phyloP scores from a whole-genome alignment of 2,797 vertebrate genomes.

The Delichon dasypus region DNA sequence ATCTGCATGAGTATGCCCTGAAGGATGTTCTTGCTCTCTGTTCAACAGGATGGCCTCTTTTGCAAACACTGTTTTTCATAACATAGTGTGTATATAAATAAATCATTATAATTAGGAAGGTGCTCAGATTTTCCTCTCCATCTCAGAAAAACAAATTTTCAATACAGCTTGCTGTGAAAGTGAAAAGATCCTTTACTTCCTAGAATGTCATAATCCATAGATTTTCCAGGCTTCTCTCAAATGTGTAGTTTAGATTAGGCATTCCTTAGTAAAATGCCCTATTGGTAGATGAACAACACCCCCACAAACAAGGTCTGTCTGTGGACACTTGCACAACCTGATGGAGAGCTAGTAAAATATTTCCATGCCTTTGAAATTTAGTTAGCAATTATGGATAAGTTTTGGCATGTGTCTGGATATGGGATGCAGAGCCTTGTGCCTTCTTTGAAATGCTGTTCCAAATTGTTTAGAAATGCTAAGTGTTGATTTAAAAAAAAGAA shows the following conservation, averaged over 20 bases:
- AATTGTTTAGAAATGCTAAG: background rate
- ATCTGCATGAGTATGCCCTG: constrained; percentile 34
- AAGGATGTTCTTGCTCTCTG: constrained; percentile 9
- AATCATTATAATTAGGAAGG: constrained; percentile 11
- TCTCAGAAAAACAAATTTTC: background rate
- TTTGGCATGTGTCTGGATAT: constrained; percentile 28
- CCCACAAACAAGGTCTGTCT: background rate
- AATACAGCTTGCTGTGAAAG: background rate
- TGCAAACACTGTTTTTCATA: constrained; percentile 40
- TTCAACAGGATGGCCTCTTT: constrained; percentile 27
- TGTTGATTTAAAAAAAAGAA: background rate
- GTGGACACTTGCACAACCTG: background rate
- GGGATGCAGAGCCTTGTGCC: background rate
- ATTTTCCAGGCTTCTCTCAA: background rate
- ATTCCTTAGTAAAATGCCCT: background rate
- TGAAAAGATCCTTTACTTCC: background rate
- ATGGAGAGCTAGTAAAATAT: background rate
- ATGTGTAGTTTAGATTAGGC: background rate
- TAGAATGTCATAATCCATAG: background rate
- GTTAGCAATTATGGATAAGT: constrained; percentile 30
- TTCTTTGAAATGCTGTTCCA: constrained; percentile 16
- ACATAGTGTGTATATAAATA: background rate
- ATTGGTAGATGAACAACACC: background rate
- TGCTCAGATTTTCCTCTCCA: background rate
- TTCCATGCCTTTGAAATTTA: constrained; percentile 57